phyloP scores from a whole-genome alignment of 2,888 invertebrate genomes.

The Caenorhabditis sulstoni region DNA sequence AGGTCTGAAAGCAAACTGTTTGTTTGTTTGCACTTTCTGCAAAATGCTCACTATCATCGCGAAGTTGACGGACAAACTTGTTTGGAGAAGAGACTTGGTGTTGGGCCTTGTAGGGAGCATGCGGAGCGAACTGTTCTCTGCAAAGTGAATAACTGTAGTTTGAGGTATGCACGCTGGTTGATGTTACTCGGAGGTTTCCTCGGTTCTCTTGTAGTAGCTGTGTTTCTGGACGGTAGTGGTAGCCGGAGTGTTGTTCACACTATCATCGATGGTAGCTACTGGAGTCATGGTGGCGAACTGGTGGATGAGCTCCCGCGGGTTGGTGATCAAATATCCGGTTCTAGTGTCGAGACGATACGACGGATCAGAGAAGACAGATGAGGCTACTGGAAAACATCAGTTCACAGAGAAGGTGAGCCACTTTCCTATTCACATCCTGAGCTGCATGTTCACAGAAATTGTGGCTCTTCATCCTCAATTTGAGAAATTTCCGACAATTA shows the following conservation, averaged over 20 bases:
- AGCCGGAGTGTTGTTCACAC: conserved; percentile 67
- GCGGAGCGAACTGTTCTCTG: conserved; percentile 69
- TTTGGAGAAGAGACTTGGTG: conserved; percentile 70
- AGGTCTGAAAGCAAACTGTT: conserved; percentile 68
- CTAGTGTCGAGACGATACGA: conserved; percentile 69
- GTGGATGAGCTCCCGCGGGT: conserved; percentile 79
- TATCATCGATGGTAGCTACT: conserved; percentile 70
- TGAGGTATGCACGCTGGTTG: not conserved
- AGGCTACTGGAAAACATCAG: conserved; percentile 53
- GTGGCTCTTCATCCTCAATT: too few species aligned
- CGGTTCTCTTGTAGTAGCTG: conserved; percentile 72
- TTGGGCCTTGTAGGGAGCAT: conserved; percentile 74
- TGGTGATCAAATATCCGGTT: conserved; percentile 78
- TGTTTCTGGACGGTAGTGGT: conserved; percentile 70
- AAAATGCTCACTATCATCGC: conserved; percentile 76
- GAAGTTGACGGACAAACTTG: conserved; percentile 78
- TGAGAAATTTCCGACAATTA: conserved; percentile 22
- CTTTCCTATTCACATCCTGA: conserved; percentile 16
- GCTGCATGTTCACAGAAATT: not conserved
- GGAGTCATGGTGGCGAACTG: conserved; percentile 80
- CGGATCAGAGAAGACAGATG: conserved; percentile 72
- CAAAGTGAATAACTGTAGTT: conserved; percentile 11
- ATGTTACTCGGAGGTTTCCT: conserved; percentile 70
- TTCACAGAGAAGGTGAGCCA: not conserved
- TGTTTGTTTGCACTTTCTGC: too few species aligned